These are phyloP conservation scores for Andrena minutula DNA, from an alignment of 2,888 invertebrate species.

Conservation along the genomic window DNA sequence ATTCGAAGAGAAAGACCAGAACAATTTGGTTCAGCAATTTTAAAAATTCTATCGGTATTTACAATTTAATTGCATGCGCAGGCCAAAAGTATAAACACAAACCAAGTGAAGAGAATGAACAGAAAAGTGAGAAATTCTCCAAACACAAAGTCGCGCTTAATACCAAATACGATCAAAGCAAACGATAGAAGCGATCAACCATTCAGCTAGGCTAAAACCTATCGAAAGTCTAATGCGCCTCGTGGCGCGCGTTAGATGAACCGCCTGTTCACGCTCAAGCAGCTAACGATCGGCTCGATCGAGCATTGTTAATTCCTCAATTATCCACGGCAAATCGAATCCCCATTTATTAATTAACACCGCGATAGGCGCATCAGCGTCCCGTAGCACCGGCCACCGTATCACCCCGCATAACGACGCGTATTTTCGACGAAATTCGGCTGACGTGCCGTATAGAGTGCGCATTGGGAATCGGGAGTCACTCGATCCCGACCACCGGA, in stretches of 20 bases:
- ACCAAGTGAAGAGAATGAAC: too few relatives aligned
- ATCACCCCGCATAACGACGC: slow-evolving; percentile 54
- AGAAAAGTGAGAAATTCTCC: too few relatives aligned
- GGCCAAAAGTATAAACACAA: too few relatives aligned
- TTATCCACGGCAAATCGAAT: slow-evolving; percentile 69
- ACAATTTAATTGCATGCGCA: too few relatives aligned
- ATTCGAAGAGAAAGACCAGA: too few relatives aligned
- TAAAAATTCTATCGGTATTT: too few relatives aligned
- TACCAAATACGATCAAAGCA: neutral
- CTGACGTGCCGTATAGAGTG: slow-evolving; percentile 65
- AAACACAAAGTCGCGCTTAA: too few relatives aligned
- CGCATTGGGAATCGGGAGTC: slow-evolving; percentile 72
- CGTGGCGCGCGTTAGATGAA: slow-evolving; percentile 1
- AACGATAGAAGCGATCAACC: neutral
- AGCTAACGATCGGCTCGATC: slow-evolving; percentile 56
- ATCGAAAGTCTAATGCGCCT: slow-evolving; percentile 1
- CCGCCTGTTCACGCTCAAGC: slow-evolving; percentile 20
- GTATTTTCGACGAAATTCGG: slow-evolving; percentile 70
- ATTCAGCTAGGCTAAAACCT: neutral
- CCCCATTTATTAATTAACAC: slow-evolving; percentile 72
- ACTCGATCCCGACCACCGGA: slow-evolving; percentile 65
- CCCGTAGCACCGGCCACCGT: slow-evolving; percentile 12
- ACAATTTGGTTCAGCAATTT: too few relatives aligned
- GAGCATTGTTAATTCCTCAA: slow-evolving; percentile 68
- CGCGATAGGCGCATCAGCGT: slow-evolving; percentile 49